Percentiles rank a stretch among this genome's conserved stretches.
Evolutionary conservation across 2,113 vertebrate genomes (phyloP).

Genomic region (Odocoileus virginianus): DNA sequence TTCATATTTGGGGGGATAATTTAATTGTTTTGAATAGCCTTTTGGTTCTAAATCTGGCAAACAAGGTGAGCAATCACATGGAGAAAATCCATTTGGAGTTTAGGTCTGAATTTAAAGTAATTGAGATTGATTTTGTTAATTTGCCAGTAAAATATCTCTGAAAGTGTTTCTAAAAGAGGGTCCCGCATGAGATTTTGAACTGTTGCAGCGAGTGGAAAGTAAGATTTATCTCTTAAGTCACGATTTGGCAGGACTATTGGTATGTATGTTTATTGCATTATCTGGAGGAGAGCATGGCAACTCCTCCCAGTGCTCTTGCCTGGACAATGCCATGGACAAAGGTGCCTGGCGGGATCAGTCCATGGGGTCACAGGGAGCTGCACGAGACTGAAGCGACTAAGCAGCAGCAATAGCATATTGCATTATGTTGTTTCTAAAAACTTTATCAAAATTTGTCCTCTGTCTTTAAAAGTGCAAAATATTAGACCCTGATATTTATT

Average conservation of each 20-base stretch:
- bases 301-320: neutral
- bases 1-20: neutral
- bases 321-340: neutral
- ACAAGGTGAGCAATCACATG: neutral
- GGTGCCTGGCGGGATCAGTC: neutral
- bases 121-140: constrained; percentile 59
- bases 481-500: neutral
- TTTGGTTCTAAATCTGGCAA: constrained; percentile 9
- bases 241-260: neutral
- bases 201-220: neutral
- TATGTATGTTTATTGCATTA: neutral
- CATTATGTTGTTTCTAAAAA: neutral
- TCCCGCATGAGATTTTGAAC: neutral
- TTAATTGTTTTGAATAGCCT: neutral
- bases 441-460: neutral
- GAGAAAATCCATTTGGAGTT: constrained; percentile 40
- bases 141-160: constrained; percentile 28
- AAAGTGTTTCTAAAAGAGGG: constrained; percentile 3
- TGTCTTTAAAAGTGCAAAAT: neutral
- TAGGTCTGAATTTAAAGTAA: constrained; percentile 57
- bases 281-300: neutral
- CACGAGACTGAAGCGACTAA: neutral
- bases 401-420: neutral
- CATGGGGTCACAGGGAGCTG: neutral
- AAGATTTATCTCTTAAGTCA: neutral